A percentile compares a stretch with the other conserved stretches of the same genome.
Conservation (phyloP, 2,888 invertebrate species). For the Malacosoma neustria region DNA sequence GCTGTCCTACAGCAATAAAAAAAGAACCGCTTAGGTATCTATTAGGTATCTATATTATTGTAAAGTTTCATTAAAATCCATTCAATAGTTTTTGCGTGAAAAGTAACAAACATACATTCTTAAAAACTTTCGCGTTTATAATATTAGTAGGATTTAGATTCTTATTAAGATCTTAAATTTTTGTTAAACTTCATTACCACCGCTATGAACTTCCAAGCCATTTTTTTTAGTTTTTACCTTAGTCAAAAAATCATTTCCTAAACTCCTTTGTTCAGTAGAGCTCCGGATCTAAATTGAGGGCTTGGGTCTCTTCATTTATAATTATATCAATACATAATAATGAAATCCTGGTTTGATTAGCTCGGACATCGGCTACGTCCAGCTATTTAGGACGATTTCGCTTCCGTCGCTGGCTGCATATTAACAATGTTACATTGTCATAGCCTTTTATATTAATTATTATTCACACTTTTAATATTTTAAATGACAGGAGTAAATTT, state of each 20-base stretch:
- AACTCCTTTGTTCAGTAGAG: conserved; percentile 7
- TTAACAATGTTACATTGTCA: conserved; percentile 24
- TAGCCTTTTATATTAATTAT: conserved; percentile 16
- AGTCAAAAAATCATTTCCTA: conserved; percentile 7
- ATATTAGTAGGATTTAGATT: no score
- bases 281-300: neutral
- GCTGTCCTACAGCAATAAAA: no score
- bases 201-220: conserved; percentile 16
- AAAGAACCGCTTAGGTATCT: no score
- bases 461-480: no score
- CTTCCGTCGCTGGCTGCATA: conserved; percentile 37
- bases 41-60: no score
- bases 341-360: conserved; percentile 20
- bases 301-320: conserved; percentile 1
- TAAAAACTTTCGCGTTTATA: no score
- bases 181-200: no score
- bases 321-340: conserved; percentile 13
- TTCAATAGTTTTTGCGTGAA: no score
- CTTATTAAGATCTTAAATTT: no score
- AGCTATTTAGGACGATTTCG: conserved; percentile 60
- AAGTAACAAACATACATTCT: no score
- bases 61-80: no score
- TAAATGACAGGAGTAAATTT: no score
- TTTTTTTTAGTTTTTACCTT: conserved; percentile 14
- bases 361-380: conserved; percentile 10